These are phyloP conservation scores for Cyprinus carpio DNA, from an alignment of 2,113 vertebrate genomes.

Conservation along the genomic window DNA sequence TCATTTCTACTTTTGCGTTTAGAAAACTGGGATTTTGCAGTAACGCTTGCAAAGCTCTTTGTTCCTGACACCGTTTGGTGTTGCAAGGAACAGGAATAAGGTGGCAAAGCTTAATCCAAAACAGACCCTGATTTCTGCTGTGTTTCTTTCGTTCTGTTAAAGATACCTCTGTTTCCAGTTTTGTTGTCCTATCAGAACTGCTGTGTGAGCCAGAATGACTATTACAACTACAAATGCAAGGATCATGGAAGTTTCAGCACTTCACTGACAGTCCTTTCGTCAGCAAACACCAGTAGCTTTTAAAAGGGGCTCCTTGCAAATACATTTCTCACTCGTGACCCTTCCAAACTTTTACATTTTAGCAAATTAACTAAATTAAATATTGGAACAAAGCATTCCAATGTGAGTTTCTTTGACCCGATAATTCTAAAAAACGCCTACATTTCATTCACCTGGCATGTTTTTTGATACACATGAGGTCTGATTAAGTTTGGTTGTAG, in stretches of 20 bases:
- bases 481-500: background rate
- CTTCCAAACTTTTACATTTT: background rate
- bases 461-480: background rate
- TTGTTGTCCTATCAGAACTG: background rate
- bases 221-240: constrained; percentile 1
- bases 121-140: constrained; percentile 40
- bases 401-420: background rate
- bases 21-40: constrained; percentile 52
- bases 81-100: constrained; percentile 46
- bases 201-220: constrained; percentile 16
- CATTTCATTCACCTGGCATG: background rate
- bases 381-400: background rate
- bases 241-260: constrained; percentile 8
- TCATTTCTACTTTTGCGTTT: constrained; percentile 48
- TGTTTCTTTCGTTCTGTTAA: background rate
- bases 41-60: constrained; percentile 53
- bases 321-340: background rate
- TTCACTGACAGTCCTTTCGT: background rate
- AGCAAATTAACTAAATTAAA: background rate
- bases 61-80: constrained; percentile 42
- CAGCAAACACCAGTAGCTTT: background rate
- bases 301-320: background rate
- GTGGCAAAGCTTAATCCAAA: constrained; percentile 46
- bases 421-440: background rate
- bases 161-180: constrained; percentile 17